Evolutionary conservation across 2,113 vertebrate species (phyloP), one percentile per base, ranked within the genome.

Genomic region (Lipophrys pholis): DNA sequence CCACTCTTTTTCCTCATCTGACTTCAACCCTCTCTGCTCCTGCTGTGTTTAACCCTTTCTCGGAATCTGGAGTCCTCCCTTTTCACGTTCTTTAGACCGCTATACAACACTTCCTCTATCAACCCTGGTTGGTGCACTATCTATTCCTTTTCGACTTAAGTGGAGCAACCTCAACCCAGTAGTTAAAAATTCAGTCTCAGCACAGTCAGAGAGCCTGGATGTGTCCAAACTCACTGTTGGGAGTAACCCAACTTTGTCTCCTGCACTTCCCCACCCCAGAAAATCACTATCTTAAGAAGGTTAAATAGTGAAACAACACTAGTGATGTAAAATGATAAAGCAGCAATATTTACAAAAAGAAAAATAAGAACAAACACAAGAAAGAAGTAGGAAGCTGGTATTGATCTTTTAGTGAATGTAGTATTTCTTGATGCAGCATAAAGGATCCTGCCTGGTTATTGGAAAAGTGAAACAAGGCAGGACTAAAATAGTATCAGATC

Each of bases 301-400:
- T 48, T 6, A n/a, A 6, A 48, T 15, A 6, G 7, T 7, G 6
- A 7, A 48, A 0, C 43, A 2, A 48, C 14, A 15, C 5, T 6
- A 48, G 5, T 45, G 43, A 45, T 11, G 8, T 45, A 11, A 48
- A 48, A 15, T n/a, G 14, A 30, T 11, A 6, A 6, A 9, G 1
- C 0, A 35, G 43, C 51, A 43, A 40, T 61, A 16, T 80, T 69
- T 39, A 69, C 12, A 69, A 51, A 38, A 61, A 16, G 51, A 17
- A 41, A 56, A 45, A 35, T 14, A 56, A 4, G 51, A 10, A 4
- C 6, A 15, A 11, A 35, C 41, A 14, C 21, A 30, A 30, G 21
- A 69, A 71, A 14, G 15, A 62, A 56, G 16, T 4, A 14, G 43
- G 43, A 46, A 48, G 45, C 9, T 78, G 9, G 43, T 68, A 60